Conservation (phyloP, 1,140 invertebrate genomes). For the Trichogramma pretiosum region DNA sequence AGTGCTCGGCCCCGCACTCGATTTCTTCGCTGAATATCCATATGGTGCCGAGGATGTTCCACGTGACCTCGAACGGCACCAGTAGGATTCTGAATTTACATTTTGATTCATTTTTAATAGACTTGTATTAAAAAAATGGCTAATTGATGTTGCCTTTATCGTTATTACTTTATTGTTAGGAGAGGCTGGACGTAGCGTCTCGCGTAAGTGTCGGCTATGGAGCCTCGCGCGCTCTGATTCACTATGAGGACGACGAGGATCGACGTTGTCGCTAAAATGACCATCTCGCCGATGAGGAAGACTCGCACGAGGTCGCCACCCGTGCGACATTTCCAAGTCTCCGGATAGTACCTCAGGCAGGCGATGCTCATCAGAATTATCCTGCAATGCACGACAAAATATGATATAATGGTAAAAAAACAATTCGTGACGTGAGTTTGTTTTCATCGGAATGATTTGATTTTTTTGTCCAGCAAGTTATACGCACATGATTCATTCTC, state of each 20-base stretch:
- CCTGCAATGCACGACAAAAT: too few species aligned
- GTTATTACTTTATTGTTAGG: conserved; percentile 58
- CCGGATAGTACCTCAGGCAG: conserved; percentile 53
- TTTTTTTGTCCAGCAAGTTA: too few species aligned
- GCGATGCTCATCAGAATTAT: conserved; percentile 56
- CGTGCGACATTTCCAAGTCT: conserved; percentile 52
- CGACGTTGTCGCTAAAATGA: conserved; percentile 52
- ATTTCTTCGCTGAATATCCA: conserved; percentile 69
- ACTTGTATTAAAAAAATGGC: too few species aligned
- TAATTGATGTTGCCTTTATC: too few species aligned
- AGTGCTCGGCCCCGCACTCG: conserved; percentile 57
- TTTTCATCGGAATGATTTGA: too few species aligned
- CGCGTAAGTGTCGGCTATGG: conserved; percentile 60
- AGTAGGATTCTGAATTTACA: conserved; percentile 55
- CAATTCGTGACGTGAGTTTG: neutral
- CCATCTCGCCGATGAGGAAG: conserved; percentile 57
- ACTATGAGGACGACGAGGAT: conserved; percentile 57
- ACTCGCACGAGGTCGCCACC: conserved; percentile 59
- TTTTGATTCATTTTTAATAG: too few species aligned
- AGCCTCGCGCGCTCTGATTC: conserved; percentile 59
- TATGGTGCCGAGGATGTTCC: conserved; percentile 71
- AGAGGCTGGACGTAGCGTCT: conserved; percentile 57
- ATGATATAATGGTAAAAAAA: conserved; percentile 23
- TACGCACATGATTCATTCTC: too few species aligned
- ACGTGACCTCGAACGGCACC: conserved; percentile 63